Conservation (phyloP, 2,113 vertebrate species). For the Seriola quinqueradiata region DNA sequence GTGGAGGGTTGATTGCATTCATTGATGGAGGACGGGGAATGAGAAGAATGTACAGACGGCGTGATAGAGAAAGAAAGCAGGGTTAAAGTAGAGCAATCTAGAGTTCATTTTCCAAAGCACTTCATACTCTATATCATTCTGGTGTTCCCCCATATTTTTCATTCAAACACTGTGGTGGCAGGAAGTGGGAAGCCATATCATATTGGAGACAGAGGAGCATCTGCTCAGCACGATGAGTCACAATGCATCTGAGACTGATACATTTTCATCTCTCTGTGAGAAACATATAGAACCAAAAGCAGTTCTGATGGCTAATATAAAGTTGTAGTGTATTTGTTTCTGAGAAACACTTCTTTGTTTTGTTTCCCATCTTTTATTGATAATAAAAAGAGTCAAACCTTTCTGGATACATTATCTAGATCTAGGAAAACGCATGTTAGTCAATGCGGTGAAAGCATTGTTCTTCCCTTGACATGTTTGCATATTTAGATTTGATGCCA, state of each 20-base stretch:
- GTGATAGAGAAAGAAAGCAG: constrained; percentile 14
- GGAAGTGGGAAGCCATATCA: constrained; percentile 49
- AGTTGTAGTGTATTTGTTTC: background rate
- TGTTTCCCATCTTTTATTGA: background rate
- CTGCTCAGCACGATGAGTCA: constrained; percentile 21
- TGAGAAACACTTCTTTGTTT: too few relatives aligned
- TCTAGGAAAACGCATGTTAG: too few relatives aligned
- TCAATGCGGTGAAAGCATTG: too few relatives aligned
- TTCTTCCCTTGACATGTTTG: too few relatives aligned
- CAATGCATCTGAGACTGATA: constrained; percentile 34
- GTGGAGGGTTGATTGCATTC: constrained; percentile 35
- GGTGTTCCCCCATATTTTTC: constrained; percentile 4
- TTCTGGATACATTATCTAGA: too few relatives aligned
- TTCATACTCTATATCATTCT: constrained; percentile 31
- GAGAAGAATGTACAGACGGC: constrained; percentile 24
- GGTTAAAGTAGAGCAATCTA: constrained; percentile 45
- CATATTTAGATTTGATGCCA: too few relatives aligned
- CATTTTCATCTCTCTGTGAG: constrained; percentile 26
- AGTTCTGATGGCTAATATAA: constrained; percentile 9
- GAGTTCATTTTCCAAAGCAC: constrained; percentile 43
- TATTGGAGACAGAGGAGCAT: constrained; percentile 23
- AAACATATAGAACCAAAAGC: constrained; percentile 17
- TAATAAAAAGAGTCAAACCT: too few relatives aligned
- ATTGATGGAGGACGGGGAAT: constrained; percentile 27
- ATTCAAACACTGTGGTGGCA: constrained; percentile 4